Percentiles rank a stretch among this genome's conserved stretches.
Conservation (phyloP, 2,888 invertebrate species). For the Stenchaetothrips biformis region DNA sequence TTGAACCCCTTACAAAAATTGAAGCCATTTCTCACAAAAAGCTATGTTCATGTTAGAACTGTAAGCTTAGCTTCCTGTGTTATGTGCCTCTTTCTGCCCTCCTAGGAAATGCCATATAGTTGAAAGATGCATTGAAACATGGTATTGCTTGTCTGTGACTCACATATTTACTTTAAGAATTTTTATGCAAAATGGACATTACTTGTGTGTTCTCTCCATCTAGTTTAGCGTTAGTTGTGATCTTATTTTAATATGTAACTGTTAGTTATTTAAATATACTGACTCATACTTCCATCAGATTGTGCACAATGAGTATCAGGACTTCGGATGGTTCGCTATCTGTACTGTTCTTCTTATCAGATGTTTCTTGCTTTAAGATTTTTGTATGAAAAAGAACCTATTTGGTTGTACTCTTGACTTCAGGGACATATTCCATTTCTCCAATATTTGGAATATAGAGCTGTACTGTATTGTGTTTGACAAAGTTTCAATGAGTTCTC, state of each 20-base stretch:
- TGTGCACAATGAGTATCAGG: neutral
- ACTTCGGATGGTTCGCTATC: no score
- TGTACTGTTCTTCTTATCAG: neutral
- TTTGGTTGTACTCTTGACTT: neutral
- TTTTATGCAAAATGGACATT: neutral
- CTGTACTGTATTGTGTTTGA: no score
- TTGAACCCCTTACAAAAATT: neutral
- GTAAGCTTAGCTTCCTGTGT: neutral
- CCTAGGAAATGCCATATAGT: neutral
- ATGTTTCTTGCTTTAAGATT: neutral
- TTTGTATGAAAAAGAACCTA: neutral
- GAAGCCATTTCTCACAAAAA: neutral
- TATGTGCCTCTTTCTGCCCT: slow-evolving; percentile 11
- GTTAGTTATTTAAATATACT: neutral
- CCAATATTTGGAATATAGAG: neutral
- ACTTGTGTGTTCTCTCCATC: neutral
- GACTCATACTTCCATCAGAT: neutral
- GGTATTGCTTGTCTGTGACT: neutral
- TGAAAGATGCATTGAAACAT: neutral
- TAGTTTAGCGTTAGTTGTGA: slow-evolving; percentile 18
- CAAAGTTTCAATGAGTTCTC: neutral
- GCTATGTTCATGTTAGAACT: neutral
- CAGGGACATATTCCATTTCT: neutral
- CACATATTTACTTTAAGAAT: neutral
- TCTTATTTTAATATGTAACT: slow-evolving; percentile 3